A percentile compares a stretch with the other conserved stretches of the same genome.
Evolutionary conservation across 2,113 vertebrate species (phyloP).

Genomic region (Artemisiospiza belli): DNA sequence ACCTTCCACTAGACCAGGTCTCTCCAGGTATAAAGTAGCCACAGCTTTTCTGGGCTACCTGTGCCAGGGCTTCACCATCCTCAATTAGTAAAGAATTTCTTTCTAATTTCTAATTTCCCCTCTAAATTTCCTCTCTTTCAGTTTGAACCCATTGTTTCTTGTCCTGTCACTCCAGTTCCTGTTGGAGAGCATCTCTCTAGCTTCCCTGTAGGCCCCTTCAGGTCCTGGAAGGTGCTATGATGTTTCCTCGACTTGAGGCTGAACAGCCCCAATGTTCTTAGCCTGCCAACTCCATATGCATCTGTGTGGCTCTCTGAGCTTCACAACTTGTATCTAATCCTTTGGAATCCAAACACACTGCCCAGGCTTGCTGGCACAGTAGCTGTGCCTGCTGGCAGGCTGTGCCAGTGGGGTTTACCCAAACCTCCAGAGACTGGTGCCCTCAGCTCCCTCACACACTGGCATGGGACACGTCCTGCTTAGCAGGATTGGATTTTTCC

Average conservation of each 20-base stretch:
- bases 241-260: background rate
- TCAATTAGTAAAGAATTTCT: background rate
- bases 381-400: background rate
- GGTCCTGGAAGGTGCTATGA: background rate
- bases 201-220: background rate
- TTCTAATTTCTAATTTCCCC: background rate
- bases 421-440: background rate
- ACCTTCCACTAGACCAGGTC: background rate
- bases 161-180: background rate
- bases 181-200: background rate
- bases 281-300: background rate
- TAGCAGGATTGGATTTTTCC: slow-evolving; percentile 39
- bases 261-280: background rate
- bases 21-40: background rate
- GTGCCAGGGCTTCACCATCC: background rate
- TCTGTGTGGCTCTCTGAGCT: background rate
- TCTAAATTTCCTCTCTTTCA: background rate
- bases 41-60: background rate
- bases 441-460: fast-evolving
- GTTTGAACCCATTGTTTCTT: background rate
- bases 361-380: background rate
- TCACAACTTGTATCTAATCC: background rate
- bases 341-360: background rate
- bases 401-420: background rate
- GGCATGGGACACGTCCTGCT: background rate